Evolutionary conservation across 1,140 invertebrate species (phyloP).

Genomic region (Diabrotica undecimpunctata): DNA sequence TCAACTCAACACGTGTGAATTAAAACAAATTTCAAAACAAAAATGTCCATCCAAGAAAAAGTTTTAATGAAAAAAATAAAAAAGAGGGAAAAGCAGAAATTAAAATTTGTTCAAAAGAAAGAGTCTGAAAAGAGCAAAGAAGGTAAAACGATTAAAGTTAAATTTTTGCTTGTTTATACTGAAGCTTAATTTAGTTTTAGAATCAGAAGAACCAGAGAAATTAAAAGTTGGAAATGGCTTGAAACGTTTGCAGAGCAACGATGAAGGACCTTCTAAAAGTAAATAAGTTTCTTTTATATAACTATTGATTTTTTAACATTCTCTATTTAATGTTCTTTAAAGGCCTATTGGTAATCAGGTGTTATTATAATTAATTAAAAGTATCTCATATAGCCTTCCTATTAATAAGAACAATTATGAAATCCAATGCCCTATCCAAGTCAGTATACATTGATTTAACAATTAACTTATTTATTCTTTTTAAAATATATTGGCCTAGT

Average conservation of each 20-base stretch:
- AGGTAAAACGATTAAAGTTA: slow-evolving; percentile 15
- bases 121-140: slow-evolving; percentile 44
- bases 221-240: slow-evolving; percentile 12
- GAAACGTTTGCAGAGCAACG: slow-evolving; percentile 25
- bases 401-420: no score
- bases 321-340: not conserved
- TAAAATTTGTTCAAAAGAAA: slow-evolving; percentile 57
- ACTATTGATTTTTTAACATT: slow-evolving; percentile 16
- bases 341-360: no score
- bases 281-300: slow-evolving; percentile 7
- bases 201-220: slow-evolving; percentile 15
- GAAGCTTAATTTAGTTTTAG: slow-evolving; percentile 6
- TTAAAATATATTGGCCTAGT: no score
- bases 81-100: slow-evolving; percentile 69
- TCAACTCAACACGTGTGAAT: not conserved
- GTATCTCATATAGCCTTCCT: no score
- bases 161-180: not conserved
- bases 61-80: slow-evolving; percentile 74
- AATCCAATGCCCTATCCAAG: no score
- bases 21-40: slow-evolving; percentile 15
- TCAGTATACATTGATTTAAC: no score
- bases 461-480: no score
- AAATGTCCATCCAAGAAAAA: slow-evolving; percentile 73
- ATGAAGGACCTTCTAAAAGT: slow-evolving; percentile 28
- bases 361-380: no score